phyloP scores from a whole-genome alignment of 2,888 invertebrate genomes.

The Tyria jacobaeae region DNA sequence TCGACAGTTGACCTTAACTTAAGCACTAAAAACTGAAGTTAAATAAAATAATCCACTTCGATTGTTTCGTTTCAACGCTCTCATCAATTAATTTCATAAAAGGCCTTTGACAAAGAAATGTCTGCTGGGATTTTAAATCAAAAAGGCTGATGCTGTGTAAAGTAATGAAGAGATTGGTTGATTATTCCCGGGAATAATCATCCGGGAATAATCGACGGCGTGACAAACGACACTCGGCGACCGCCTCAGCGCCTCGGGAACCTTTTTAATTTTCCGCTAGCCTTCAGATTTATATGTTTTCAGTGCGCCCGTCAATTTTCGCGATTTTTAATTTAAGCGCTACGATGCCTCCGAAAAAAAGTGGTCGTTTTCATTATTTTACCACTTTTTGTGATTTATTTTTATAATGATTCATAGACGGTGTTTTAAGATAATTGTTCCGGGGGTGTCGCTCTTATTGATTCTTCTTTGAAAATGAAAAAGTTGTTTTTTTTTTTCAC shows the following conservation, averaged over 20 bases:
- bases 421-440: slow-evolving; percentile 52
- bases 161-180: slow-evolving; percentile 64
- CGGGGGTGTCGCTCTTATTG: slow-evolving; percentile 31
- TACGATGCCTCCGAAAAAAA: slow-evolving; percentile 70
- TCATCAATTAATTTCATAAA: slow-evolving; percentile 53
- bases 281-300: slow-evolving; percentile 82
- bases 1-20: neutral
- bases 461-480: slow-evolving; percentile 21
- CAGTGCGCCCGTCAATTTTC: slow-evolving; percentile 78
- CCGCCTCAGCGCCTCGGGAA: slow-evolving; percentile 66
- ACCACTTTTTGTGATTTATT: slow-evolving; percentile 57
- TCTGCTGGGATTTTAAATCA: slow-evolving; percentile 54
- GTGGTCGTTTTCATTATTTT: slow-evolving; percentile 66
- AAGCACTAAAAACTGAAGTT: neutral
- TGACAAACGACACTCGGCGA: slow-evolving; percentile 53
- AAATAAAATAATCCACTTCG: slow-evolving; percentile 26
- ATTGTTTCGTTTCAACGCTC: slow-evolving; percentile 29
- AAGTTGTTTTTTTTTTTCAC: neutral
- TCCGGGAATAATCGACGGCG: slow-evolving; percentile 48
- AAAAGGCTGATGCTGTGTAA: slow-evolving; percentile 55
- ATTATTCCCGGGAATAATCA: slow-evolving; percentile 52
- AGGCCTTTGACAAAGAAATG: slow-evolving; percentile 46
- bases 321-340: slow-evolving; percentile 80
- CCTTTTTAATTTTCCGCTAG: slow-evolving; percentile 85
- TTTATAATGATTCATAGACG: slow-evolving; percentile 51